A percentile compares a stretch with the other conserved stretches of the same genome.
Evolutionary conservation across 2,113 vertebrate species (phyloP).

Genomic region (Sylvicapra grimmia): DNA sequence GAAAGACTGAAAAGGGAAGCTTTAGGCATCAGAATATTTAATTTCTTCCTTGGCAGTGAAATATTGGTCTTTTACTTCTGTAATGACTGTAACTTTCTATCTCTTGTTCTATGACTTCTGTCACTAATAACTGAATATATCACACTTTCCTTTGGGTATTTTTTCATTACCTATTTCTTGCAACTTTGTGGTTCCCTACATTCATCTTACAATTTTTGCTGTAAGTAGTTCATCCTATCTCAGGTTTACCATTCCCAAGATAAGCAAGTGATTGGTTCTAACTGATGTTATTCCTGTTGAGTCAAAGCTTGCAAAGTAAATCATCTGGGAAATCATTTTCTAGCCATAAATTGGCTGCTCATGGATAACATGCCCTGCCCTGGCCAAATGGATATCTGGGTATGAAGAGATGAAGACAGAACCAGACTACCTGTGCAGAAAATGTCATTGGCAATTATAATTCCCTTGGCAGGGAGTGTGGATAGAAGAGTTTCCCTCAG

Average conservation of each 20-base stretch:
- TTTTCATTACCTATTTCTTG: neutral
- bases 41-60: neutral
- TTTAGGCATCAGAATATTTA: neutral
- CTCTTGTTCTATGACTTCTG: neutral
- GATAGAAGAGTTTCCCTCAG: neutral
- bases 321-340: neutral
- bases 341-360: neutral
- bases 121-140: neutral
- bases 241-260: neutral
- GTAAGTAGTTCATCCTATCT: neutral
- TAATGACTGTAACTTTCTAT: neutral
- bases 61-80: neutral
- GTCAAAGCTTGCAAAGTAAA: neutral
- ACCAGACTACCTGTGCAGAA: neutral
- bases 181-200: neutral
- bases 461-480: neutral
- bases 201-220: neutral
- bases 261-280: neutral
- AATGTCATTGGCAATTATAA: neutral
- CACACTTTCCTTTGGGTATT: neutral
- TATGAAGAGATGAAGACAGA: neutral
- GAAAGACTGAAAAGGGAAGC: neutral
- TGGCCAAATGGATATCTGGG: neutral
- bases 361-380: neutral
- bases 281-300: neutral